Evolutionary conservation across 1,140 invertebrate genomes (phyloP).

Genomic region (Formica selysi): DNA sequence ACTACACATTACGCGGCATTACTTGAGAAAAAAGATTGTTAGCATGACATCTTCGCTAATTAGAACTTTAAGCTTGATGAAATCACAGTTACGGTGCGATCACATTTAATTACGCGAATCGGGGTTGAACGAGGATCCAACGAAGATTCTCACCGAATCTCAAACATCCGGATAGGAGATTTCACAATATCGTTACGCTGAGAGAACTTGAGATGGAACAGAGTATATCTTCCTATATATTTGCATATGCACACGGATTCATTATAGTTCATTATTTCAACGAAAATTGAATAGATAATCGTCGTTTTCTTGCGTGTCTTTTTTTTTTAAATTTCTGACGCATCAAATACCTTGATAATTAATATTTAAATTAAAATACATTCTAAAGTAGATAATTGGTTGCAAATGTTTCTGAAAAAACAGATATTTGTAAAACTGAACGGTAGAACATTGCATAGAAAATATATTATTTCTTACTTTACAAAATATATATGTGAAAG

Average conservation of each 20-base stretch:
- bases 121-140: conserved; percentile 29
- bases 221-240: neutral
- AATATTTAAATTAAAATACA: neutral
- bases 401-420: neutral
- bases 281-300: conserved; percentile 2
- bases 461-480: neutral
- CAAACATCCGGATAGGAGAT: conserved; percentile 22
- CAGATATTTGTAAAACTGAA: neutral
- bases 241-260: neutral
- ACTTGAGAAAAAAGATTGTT: conserved; percentile 54
- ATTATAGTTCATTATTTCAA: conserved; percentile 15
- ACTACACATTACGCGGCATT: neutral
- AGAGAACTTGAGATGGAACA: conserved; percentile 7
- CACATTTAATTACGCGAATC: conserved; percentile 57
- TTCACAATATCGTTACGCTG: conserved; percentile 17
- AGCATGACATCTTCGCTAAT: conserved; percentile 51
- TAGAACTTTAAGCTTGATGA: conserved; percentile 50
- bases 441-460: neutral
- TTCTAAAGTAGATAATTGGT: neutral
- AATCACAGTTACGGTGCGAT: conserved; percentile 23
- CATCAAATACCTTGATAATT: neutral
- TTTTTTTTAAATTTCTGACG: neutral
- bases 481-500: neutral
- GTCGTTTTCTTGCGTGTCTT: neutral
- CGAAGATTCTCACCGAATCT: conserved; percentile 23